Evolutionary conservation across 1,140 invertebrate species (phyloP).

Genomic region (Pseudomyrmex concolor): DNA sequence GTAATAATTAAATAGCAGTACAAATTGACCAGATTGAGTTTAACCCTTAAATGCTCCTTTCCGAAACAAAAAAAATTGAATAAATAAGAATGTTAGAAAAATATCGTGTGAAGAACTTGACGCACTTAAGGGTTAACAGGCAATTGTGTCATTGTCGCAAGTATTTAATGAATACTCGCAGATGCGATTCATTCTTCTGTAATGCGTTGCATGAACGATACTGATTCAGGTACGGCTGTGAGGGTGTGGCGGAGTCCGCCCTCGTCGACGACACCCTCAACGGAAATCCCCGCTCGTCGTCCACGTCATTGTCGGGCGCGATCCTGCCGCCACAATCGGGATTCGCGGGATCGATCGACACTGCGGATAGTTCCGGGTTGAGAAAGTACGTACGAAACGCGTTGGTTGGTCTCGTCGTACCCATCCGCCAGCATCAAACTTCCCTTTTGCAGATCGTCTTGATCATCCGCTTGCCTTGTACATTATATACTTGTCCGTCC

Average conservation of each 20-base stretch:
- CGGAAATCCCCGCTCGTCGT: conserved; percentile 78
- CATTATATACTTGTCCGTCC: conserved; percentile 26
- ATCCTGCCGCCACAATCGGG: conserved; percentile 72
- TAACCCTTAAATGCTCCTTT: conserved; percentile 6
- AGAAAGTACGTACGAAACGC: conserved; percentile 79
- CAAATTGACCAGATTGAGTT: neutral
- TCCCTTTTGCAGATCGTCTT: conserved; percentile 3
- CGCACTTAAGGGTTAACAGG: conserved; percentile 21
- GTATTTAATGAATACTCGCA: conserved; percentile 4
- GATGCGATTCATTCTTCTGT: conserved; percentile 59
- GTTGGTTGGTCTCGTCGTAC: conserved; percentile 28
- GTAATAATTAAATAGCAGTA: neutral
- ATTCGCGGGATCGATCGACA: conserved; percentile 71
- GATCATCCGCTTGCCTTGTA: conserved; percentile 26
- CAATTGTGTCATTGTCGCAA: neutral
- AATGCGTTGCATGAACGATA: conserved; percentile 63
- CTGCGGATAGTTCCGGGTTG: conserved; percentile 69
- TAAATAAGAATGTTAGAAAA: neutral
- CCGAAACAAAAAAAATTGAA: conserved; percentile 9
- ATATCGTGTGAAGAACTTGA: neutral
- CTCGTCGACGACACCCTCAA: conserved; percentile 83
- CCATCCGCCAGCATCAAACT: conserved; percentile 1
- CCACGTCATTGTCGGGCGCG: conserved; percentile 69
- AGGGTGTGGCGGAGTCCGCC: conserved; percentile 80
- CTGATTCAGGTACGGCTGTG: conserved; percentile 81